Evolutionary conservation across 2,113 vertebrate species (phyloP).

Genomic region (Galeopterus variegatus): DNA sequence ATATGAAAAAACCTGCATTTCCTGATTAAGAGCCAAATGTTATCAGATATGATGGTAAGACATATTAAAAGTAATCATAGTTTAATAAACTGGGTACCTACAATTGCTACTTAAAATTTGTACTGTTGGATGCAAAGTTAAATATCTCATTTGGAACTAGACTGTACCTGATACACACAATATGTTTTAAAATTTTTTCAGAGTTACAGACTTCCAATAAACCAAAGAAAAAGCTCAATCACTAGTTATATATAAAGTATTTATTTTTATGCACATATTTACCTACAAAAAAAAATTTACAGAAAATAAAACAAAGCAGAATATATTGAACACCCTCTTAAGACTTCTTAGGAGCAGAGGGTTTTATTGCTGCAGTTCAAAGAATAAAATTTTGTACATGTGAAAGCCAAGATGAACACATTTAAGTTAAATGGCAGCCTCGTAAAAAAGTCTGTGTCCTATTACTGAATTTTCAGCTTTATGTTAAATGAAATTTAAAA

Average conservation of each 20-base stretch:
- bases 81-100: neutral
- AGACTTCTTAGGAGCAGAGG: constrained; percentile 79
- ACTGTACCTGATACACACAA: neutral
- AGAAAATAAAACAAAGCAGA: constrained; percentile 86
- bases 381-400: constrained; percentile 65
- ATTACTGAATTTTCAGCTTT: constrained; percentile 75
- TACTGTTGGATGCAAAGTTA: neutral
- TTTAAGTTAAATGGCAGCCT: constrained; percentile 77
- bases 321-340: constrained; percentile 73
- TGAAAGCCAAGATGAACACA: constrained; percentile 71
- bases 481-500: no score
- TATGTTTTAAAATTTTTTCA: neutral
- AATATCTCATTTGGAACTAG: constrained; percentile 6
- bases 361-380: constrained; percentile 78
- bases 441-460: constrained; percentile 58
- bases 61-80: neutral
- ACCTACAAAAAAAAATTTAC: constrained; percentile 89
- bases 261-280: constrained; percentile 90
- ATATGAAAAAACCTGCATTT: constrained; percentile 17
- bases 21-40: constrained; percentile 37
- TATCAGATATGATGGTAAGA: neutral
- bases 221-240: constrained; percentile 74
- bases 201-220: neutral
- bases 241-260: constrained; percentile 88
- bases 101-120: neutral